Conservation (phyloP, 2,888 invertebrate genomes). For the Drosophila falleni region DNA sequence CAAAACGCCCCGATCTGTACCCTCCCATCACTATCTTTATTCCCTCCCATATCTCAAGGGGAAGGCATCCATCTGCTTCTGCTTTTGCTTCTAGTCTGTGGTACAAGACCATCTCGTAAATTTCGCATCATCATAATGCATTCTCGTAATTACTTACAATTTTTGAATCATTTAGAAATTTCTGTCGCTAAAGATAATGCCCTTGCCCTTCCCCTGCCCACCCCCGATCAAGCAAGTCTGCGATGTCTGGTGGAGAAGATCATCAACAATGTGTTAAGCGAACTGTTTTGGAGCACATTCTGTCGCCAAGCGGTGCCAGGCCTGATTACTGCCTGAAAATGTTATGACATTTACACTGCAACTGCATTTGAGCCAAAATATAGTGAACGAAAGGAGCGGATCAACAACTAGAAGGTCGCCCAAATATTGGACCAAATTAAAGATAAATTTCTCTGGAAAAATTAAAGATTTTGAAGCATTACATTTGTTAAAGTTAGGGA, state of each 20-base stretch:
- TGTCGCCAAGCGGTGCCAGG: conserved; percentile 26
- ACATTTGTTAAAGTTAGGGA: too few species aligned
- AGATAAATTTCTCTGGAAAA: too few species aligned
- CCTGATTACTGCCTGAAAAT: conserved; percentile 74
- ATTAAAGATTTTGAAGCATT: too few species aligned
- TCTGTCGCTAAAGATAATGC: conserved; percentile 58
- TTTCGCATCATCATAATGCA: conserved; percentile 81
- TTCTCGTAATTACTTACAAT: conserved; percentile 84
- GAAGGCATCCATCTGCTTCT: conserved; percentile 25
- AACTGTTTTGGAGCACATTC: conserved; percentile 28
- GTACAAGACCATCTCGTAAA: conserved; percentile 69
- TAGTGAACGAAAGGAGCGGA: conserved; percentile 52
- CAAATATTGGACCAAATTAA: neutral
- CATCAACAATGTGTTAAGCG: conserved; percentile 60
- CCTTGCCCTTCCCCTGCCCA: neutral
- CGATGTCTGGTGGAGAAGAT: conserved; percentile 7
- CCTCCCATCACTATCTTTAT: neutral
- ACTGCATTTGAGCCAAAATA: conserved; percentile 49
- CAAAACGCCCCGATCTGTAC: conserved; percentile 9
- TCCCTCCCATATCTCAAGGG: conserved; percentile 6
- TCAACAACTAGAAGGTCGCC: neutral
- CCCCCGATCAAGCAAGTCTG: neutral
- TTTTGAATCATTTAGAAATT: conserved; percentile 84
- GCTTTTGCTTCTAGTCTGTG: conserved; percentile 5
- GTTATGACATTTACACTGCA: conserved; percentile 78